A percentile compares a stretch with the other conserved stretches of the same genome.
Evolutionary conservation across 1,140 invertebrate genomes (phyloP).

Genomic region (Psilanteris sp.): DNA sequence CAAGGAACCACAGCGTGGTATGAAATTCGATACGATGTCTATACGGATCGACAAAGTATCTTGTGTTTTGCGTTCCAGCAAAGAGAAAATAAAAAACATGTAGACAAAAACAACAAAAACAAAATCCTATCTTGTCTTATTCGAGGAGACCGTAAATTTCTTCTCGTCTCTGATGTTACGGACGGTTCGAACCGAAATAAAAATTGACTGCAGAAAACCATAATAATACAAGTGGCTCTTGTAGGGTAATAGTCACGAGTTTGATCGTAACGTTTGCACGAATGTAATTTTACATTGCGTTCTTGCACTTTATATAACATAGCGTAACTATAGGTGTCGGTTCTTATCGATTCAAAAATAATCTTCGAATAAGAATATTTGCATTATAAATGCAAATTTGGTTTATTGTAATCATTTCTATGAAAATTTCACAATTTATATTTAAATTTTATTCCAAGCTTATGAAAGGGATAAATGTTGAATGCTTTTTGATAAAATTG

Average conservation of each 20-base stretch:
- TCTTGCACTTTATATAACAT: constrained; percentile 33
- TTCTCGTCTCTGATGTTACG: constrained; percentile 49
- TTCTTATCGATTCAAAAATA: constrained; percentile 29
- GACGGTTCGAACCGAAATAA: constrained; percentile 43
- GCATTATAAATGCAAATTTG: constrained; percentile 28
- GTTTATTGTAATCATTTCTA: background rate
- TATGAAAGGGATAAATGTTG: background rate
- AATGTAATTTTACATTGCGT: constrained; percentile 42
- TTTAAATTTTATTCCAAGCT: constrained; percentile 28
- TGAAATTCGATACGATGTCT: constrained; percentile 76
- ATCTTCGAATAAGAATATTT: constrained; percentile 15
- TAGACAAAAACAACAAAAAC: constrained; percentile 22
- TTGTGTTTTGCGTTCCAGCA: constrained; percentile 47
- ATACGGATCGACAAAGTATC: constrained; percentile 67
- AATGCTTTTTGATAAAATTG: background rate
- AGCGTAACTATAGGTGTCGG: constrained; percentile 24
- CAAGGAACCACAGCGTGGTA: constrained; percentile 74
- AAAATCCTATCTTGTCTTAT: constrained; percentile 55
- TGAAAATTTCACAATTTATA: constrained; percentile 15
- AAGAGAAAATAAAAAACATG: constrained; percentile 44
- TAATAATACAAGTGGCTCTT: constrained; percentile 55
- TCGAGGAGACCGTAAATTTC: constrained; percentile 56
- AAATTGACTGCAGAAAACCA: constrained; percentile 44
- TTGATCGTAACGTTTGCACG: constrained; percentile 30
- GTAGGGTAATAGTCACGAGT: constrained; percentile 45